Percentiles rank a stretch among this genome's conserved stretches.
These are phyloP conservation scores for Bradypodion pumilum DNA, from an alignment of 2,797 vertebrate species.

Conservation along the genomic window DNA sequence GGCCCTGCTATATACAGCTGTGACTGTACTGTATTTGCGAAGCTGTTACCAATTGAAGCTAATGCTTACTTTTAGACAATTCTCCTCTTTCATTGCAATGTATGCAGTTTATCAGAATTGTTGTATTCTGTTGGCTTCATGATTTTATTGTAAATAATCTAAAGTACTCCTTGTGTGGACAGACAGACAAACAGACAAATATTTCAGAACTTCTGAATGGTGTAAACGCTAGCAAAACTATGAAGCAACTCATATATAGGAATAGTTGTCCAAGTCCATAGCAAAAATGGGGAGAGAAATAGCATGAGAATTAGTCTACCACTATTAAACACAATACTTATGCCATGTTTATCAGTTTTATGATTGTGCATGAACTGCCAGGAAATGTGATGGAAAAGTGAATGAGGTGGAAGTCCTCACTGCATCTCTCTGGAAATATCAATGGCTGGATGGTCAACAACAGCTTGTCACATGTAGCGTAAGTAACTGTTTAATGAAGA, in stretches of 20 bases:
- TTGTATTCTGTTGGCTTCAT: not conserved
- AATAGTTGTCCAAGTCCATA: not conserved
- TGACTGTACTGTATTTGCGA: no score
- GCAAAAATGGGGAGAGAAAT: not conserved
- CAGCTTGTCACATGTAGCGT: constrained; percentile 28
- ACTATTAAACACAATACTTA: not conserved
- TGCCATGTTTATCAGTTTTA: not conserved
- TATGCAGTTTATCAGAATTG: not conserved
- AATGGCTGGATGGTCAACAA: not conserved
- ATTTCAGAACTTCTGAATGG: no score
- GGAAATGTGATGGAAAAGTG: not conserved
- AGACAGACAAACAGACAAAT: no score
- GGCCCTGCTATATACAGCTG: no score
- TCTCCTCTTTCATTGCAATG: not conserved
- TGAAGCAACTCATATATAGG: not conserved
- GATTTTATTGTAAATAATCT: not conserved
- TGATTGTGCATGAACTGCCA: not conserved
- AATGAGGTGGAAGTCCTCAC: not conserved
- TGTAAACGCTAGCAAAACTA: no score
- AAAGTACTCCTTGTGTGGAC: not conserved
- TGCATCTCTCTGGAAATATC: not conserved
- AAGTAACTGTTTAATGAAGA: constrained; percentile 52
- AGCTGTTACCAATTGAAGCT: no score
- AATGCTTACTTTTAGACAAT: not conserved
- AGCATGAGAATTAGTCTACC: not conserved